These are phyloP conservation scores for Cassiopea andromeda DNA, from an alignment of 30 jellyfish, hydroid and myxozoan genomes.

Conservation along the genomic window DNA sequence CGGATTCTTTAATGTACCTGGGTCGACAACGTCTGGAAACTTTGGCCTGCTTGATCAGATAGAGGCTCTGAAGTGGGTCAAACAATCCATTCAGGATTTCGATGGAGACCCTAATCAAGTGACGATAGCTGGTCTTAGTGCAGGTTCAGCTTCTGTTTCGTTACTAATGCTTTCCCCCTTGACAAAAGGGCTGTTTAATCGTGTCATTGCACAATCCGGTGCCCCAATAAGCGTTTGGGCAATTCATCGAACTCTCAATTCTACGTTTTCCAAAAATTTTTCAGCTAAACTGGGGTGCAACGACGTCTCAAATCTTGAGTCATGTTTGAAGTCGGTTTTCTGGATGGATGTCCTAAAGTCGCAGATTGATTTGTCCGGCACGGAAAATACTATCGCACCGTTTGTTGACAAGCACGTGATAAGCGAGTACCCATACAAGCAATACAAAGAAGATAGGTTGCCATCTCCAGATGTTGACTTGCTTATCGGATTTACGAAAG, in stretches of 20 bases:
- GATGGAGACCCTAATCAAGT: constrained; percentile 67
- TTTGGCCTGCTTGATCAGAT: constrained; percentile 53
- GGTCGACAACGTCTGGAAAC: constrained; percentile 15
- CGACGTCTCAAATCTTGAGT: neutral
- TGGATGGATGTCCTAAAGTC: neutral
- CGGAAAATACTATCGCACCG: neutral
- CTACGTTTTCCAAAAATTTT: neutral
- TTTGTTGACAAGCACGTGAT: constrained; percentile 24
- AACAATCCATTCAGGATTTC: constrained; percentile 10
- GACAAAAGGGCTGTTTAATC: constrained; percentile 36
- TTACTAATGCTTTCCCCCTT: constrained; percentile 39
- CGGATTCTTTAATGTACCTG: constrained; percentile 48
- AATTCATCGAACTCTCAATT: neutral
- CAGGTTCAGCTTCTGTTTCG: constrained; percentile 37
- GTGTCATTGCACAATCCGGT: constrained; percentile 50
- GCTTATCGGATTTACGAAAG: constrained; percentile 40
- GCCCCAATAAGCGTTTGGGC: constrained; percentile 35
- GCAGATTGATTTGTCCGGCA: neutral
- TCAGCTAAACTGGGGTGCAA: constrained; percentile 11
- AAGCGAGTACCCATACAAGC: neutral
- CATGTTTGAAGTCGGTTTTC: constrained; percentile 8
- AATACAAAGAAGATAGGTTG: constrained; percentile 3
- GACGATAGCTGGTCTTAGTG: constrained; percentile 59
- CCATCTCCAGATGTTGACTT: constrained; percentile 15
- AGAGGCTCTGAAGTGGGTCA: constrained; percentile 62